A percentile compares a stretch with the other conserved stretches of the same genome.
Evolutionary conservation across 2,113 vertebrate species (phyloP).

Genomic region (Clinocottus analis): DNA sequence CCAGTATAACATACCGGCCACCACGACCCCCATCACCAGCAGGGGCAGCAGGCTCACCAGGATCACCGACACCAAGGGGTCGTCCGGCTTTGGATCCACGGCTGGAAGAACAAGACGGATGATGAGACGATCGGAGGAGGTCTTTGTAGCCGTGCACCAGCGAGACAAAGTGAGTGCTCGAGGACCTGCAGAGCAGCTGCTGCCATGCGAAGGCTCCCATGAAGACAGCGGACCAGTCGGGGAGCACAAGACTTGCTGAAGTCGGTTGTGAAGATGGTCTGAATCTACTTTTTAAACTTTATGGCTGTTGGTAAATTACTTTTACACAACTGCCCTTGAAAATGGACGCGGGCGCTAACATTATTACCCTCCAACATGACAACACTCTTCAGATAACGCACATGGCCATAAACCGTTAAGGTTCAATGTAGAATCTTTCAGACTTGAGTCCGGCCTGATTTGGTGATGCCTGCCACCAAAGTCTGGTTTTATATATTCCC

Average conservation of each 20-base stretch:
- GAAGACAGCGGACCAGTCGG: not conserved
- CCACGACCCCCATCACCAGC: conserved; percentile 82
- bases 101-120: conserved; percentile 9
- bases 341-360: not conserved
- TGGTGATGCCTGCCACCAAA: not conserved
- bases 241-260: not conserved
- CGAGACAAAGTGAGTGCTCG: not conserved
- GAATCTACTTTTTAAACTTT: not conserved
- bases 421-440: not conserved
- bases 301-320: not conserved
- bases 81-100: conserved; percentile 38
- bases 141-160: not conserved
- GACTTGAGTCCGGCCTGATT: not conserved
- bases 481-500: not conserved
- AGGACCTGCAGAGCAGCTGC: not conserved
- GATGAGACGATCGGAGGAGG: not conserved
- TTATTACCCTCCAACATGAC: no score
- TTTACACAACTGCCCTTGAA: not conserved
- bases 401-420: not conserved
- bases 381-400: not conserved
- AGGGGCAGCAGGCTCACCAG: conserved; percentile 88
- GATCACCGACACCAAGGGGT: conserved; percentile 85
- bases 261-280: not conserved
- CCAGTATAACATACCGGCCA: conserved; percentile 77
- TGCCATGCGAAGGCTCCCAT: not conserved